These are phyloP conservation scores for Eurois occulta DNA, from an alignment of 2,888 invertebrate genomes.

Conservation along the genomic window DNA sequence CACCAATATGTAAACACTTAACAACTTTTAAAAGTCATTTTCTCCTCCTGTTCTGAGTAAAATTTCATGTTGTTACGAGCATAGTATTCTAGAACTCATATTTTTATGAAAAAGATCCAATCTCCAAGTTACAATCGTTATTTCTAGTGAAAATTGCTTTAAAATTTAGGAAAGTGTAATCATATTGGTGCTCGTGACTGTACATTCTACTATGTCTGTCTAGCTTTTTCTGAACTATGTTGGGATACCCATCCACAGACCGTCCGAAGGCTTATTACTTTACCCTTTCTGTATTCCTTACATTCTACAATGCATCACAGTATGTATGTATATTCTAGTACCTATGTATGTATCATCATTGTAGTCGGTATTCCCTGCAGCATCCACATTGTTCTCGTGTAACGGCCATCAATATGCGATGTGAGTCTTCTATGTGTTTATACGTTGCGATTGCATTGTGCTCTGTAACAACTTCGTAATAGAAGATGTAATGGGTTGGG, in stretches of 20 bases:
- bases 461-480: constrained; percentile 23
- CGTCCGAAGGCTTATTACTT: not conserved
- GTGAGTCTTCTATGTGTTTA: constrained; percentile 10
- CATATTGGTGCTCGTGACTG: no score
- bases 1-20: no score
- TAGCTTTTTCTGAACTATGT: no score
- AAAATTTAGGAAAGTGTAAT: no score
- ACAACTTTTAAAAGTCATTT: no score
- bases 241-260: not conserved
- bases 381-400: constrained; percentile 31
- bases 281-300: not conserved
- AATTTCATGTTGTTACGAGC: no score
- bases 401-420: constrained; percentile 50
- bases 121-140: no score
- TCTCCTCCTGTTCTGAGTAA: no score
- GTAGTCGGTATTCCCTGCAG: constrained; percentile 30
- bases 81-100: no score
- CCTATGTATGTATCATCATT: constrained; percentile 11
- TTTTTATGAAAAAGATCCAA: no score
- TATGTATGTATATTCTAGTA: not conserved
- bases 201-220: no score
- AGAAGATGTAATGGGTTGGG: constrained; percentile 15
- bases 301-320: not conserved
- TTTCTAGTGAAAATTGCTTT: no score
- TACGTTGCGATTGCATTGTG: constrained; percentile 36